Conservation (phyloP, 2,797 vertebrate genomes). For the Acipenser transmontanus region DNA sequence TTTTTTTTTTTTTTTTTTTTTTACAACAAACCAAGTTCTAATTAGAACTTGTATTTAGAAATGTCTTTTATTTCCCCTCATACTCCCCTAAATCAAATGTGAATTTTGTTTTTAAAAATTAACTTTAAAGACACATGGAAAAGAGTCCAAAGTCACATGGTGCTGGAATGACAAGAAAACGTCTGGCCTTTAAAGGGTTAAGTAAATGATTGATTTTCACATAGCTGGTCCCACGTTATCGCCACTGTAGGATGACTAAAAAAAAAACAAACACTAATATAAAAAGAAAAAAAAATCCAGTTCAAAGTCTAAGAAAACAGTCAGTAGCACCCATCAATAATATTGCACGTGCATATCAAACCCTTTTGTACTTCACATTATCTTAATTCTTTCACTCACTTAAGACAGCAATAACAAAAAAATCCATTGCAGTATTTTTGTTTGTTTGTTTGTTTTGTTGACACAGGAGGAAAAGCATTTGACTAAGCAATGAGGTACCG, state of each 20-base stretch:
- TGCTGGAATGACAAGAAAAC: neutral
- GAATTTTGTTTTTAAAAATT: neutral
- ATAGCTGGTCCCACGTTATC: conserved; percentile 14
- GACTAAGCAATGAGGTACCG: conserved; percentile 58
- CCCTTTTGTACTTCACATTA: conserved; percentile 42
- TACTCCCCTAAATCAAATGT: conserved; percentile 10
- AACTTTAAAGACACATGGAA: neutral
- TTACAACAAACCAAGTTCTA: neutral
- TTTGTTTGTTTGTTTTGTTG: conserved; percentile 58
- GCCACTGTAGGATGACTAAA: conserved; percentile 16
- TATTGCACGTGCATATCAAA: conserved; percentile 72
- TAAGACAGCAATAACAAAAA: conserved; percentile 2
- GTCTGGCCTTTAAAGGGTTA: conserved; percentile 8
- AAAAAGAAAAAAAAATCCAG: conserved; percentile 15
- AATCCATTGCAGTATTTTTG: conserved; percentile 3
- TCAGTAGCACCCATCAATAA: conserved; percentile 73
- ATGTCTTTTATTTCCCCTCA: neutral
- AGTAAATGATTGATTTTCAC: conserved; percentile 18
- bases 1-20: neutral
- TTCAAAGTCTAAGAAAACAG: conserved; percentile 50
- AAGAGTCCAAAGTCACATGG: neutral
- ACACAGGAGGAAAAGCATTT: conserved; percentile 58
- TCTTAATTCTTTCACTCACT: conserved; percentile 34
- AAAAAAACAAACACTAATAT: conserved; percentile 4
- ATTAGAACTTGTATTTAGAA: neutral